These are phyloP conservation scores for Halichoerus grypus DNA, from an alignment of 2,113 vertebrate genomes.

Conservation along the genomic window DNA sequence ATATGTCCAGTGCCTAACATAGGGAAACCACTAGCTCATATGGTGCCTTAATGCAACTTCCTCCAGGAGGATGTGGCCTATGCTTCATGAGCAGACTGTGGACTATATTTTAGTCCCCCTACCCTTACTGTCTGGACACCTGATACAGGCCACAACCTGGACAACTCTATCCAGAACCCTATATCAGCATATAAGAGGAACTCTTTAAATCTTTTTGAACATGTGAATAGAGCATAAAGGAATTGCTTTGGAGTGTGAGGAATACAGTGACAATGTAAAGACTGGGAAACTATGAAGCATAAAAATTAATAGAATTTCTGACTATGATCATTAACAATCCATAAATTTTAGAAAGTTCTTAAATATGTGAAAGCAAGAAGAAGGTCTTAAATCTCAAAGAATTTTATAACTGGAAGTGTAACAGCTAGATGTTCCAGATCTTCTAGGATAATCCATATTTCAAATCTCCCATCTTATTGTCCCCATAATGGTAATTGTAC, in stretches of 20 bases:
- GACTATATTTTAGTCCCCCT: background rate
- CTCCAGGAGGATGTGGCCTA: background rate
- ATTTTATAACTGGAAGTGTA: constrained; percentile 53
- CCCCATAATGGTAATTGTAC: constrained; percentile 64
- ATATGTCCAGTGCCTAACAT: background rate
- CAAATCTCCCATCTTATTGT: constrained; percentile 58
- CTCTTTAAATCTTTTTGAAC: background rate
- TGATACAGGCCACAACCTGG: background rate
- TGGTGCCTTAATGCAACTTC: background rate
- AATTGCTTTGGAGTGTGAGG: constrained; percentile 7
- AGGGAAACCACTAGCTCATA: background rate
- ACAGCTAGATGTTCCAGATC: constrained; percentile 56
- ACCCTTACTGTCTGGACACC: background rate
- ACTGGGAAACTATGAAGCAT: background rate
- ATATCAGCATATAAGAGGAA: background rate
- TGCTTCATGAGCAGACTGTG: background rate
- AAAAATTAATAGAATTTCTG: constrained; percentile 66
- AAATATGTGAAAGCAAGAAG: constrained; percentile 65
- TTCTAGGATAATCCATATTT: constrained; percentile 64
- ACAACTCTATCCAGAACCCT: background rate
- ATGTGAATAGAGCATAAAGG: background rate
- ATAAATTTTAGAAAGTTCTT: constrained; percentile 62
- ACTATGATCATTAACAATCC: constrained; percentile 43
- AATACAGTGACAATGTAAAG: constrained; percentile 14
- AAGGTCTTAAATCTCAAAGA: constrained; percentile 55